A percentile compares a stretch with the other conserved stretches of the same genome.
Evolutionary conservation across 2,797 vertebrate genomes (phyloP).

Genomic region (Gymnocypris eckloni): DNA sequence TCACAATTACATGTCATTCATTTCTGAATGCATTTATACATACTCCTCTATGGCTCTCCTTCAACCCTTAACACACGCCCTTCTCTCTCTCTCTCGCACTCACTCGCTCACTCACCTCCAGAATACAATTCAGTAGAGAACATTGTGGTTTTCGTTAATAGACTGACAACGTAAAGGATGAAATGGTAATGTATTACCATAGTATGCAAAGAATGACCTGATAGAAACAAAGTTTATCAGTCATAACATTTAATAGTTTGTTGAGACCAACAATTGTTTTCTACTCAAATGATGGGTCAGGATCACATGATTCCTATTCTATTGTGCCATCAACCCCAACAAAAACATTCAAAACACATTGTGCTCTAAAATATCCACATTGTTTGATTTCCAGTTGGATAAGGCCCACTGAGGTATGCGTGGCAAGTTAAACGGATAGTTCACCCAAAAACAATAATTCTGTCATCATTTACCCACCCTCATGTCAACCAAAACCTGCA

Average conservation of each 20-base stretch:
- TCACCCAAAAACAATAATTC: background rate
- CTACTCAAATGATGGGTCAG: constrained; percentile 42
- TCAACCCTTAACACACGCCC: constrained; percentile 19
- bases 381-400: constrained; percentile 52
- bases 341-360: constrained; percentile 35
- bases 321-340: constrained; percentile 50
- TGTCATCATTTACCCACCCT: background rate
- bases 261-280: constrained; percentile 34
- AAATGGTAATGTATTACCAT: constrained; percentile 40
- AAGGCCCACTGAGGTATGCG: constrained; percentile 65
- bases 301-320: constrained; percentile 31
- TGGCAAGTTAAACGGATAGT: constrained; percentile 25
- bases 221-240: constrained; percentile 55
- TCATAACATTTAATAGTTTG: constrained; percentile 43
- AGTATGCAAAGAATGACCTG: constrained; percentile 47
- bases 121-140: constrained; percentile 49
- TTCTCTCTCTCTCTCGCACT: background rate
- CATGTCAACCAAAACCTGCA: background rate
- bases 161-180: constrained; percentile 47
- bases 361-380: constrained; percentile 38
- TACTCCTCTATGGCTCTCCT: constrained; percentile 15
- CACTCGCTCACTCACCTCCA: constrained; percentile 20
- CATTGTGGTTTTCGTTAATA: constrained; percentile 38
- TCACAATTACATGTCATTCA: constrained; percentile 46
- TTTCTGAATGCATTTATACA: constrained; percentile 40